Conservation (phyloP, 2,797 vertebrate genomes). For the Synaphobranchus kaupii region DNA sequence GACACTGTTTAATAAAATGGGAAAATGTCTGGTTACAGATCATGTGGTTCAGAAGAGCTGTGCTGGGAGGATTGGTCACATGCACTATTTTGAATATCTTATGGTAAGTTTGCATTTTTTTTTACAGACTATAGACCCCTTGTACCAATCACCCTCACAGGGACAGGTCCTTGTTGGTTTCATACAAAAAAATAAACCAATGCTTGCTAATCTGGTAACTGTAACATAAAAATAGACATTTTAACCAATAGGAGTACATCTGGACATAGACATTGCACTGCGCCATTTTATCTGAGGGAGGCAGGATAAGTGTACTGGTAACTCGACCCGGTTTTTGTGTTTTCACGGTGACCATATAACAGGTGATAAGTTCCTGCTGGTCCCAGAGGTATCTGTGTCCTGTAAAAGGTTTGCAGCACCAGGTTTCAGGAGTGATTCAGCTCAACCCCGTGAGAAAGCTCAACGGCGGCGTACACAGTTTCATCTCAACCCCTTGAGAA, state of each 20-base stretch:
- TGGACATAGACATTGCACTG: background rate
- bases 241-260: background rate
- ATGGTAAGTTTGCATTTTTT: slow-evolving; percentile 59
- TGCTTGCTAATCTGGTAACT: background rate
- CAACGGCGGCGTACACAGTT: too few species aligned
- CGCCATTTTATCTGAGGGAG: too few species aligned
- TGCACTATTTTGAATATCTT: slow-evolving; percentile 70
- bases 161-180: background rate
- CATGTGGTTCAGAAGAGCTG: slow-evolving; percentile 69
- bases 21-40: slow-evolving; percentile 54
- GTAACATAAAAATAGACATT: background rate
- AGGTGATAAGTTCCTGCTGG: background rate
- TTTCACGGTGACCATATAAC: background rate
- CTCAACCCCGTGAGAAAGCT: too few species aligned
- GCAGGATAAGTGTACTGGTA: background rate
- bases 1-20: background rate
- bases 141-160: background rate
- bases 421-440: background rate
- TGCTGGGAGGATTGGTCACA: slow-evolving; percentile 67
- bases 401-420: background rate
- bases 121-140: background rate
- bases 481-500: background rate
- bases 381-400: background rate
- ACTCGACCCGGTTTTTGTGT: background rate
- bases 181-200: background rate